phyloP scores from a whole-genome alignment of 2,888 invertebrate species.

The Acleris holmiana region DNA sequence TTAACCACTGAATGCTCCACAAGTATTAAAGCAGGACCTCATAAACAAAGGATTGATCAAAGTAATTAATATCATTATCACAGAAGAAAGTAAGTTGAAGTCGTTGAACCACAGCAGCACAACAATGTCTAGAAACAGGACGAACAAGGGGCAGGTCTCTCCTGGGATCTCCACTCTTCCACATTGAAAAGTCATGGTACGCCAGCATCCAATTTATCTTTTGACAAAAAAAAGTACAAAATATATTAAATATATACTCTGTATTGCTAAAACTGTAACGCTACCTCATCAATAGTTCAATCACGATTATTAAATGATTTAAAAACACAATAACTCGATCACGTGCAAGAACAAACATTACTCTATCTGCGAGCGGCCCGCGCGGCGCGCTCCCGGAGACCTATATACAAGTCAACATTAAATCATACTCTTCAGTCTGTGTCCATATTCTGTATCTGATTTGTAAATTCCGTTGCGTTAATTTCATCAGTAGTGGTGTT shows the following conservation, averaged over 20 bases:
- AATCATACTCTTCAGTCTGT: conserved; percentile 74
- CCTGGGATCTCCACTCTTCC: conserved; percentile 66
- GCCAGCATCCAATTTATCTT: conserved; percentile 85
- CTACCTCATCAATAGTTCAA: conserved; percentile 82
- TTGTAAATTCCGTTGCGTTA: conserved; percentile 74
- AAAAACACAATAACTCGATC: conserved; percentile 82
- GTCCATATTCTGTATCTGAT: conserved; percentile 71
- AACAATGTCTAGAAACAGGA: conserved; percentile 56
- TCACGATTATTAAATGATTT: conserved; percentile 84
- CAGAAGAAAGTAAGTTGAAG: conserved; percentile 48
- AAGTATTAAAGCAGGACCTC: conserved; percentile 74
- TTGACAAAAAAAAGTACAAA: conserved; percentile 85
- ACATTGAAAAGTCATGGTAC: conserved; percentile 82
- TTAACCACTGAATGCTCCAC: conserved; percentile 82
- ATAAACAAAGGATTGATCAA: conserved; percentile 82
- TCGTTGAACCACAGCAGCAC: conserved; percentile 57
- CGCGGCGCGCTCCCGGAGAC: conserved; percentile 64
- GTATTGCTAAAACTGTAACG: conserved; percentile 85
- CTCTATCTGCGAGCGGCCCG: conserved; percentile 61
- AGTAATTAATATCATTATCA: conserved; percentile 62
- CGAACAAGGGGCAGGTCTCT: conserved; percentile 71
- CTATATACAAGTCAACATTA: conserved; percentile 81
- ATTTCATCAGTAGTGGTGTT: conserved; percentile 74
- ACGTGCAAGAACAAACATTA: conserved; percentile 82
- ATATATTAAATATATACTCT: conserved; percentile 85